These are phyloP conservation scores for Rutilus rutilus DNA, from an alignment of 2,113 vertebrate species.

Conservation along the genomic window DNA sequence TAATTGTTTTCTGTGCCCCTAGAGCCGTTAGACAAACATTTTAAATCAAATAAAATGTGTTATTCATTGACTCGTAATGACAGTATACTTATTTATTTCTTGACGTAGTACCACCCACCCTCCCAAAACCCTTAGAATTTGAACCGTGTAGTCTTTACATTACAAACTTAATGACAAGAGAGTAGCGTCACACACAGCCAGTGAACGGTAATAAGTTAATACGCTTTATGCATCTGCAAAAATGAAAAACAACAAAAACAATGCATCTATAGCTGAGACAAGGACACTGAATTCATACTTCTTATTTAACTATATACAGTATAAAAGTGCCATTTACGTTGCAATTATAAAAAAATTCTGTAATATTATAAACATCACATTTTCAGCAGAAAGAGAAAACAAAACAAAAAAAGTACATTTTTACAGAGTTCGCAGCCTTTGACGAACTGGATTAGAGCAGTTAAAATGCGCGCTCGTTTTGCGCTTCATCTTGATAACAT, in stretches of 20 bases:
- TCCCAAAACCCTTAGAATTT: neutral
- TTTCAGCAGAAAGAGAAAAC: slow-evolving; percentile 60
- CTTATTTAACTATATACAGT: slow-evolving; percentile 89
- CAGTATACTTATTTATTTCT: neutral
- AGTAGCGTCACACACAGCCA: slow-evolving; percentile 16
- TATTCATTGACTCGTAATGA: neutral
- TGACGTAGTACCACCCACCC: neutral
- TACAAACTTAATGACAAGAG: neutral
- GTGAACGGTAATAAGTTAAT: slow-evolving; percentile 21
- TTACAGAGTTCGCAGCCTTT: slow-evolving; percentile 30
- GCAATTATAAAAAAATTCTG: slow-evolving; percentile 88
- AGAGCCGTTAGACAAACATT: neutral
- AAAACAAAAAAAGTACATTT: slow-evolving; percentile 16
- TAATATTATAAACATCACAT: slow-evolving; percentile 86
- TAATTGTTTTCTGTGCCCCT: neutral
- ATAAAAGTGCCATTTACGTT: slow-evolving; percentile 92
- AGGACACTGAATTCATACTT: slow-evolving; percentile 11
- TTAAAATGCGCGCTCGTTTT: neutral
- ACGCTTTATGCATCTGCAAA: neutral
- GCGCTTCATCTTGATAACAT: neutral
- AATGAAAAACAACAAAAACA: neutral
- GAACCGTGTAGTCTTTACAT: neutral
- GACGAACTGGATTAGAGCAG: neutral
- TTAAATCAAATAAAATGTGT: neutral
- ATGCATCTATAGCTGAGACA: neutral